phyloP scores from a whole-genome alignment of 2,888 invertebrate species.

The Diabrotica balteata region DNA sequence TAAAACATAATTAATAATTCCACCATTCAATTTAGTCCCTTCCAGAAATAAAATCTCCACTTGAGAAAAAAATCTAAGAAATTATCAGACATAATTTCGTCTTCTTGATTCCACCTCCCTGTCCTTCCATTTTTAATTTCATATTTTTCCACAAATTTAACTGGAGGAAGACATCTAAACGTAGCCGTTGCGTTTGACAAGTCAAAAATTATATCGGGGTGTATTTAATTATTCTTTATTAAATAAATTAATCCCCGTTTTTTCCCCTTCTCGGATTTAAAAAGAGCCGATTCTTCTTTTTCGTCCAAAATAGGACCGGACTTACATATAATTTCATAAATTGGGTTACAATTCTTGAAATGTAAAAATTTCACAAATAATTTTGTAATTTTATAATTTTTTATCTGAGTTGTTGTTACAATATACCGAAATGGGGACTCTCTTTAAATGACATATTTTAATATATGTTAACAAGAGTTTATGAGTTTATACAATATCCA shows the following conservation, averaged over 20 bases:
- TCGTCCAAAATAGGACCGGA: too few species aligned
- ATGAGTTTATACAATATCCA: too few species aligned
- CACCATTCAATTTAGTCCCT: too few species aligned
- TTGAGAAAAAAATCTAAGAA: slow-evolving; percentile 1
- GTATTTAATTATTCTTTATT: slow-evolving; percentile 53
- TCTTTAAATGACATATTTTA: too few species aligned
- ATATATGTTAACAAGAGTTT: too few species aligned
- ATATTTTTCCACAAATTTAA: slow-evolving; percentile 41
- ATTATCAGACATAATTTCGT: neutral
- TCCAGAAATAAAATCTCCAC: neutral
- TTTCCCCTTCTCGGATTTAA: slow-evolving; percentile 38
- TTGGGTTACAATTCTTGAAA: too few species aligned
- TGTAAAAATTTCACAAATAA: too few species aligned
- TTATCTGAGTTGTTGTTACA: too few species aligned
- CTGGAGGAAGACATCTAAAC: slow-evolving; percentile 35
- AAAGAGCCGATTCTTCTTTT: slow-evolving; percentile 20
- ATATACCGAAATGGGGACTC: too few species aligned
- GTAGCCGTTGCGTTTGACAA: slow-evolving; percentile 48
- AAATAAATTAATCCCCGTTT: slow-evolving; percentile 50
- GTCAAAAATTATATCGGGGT: slow-evolving; percentile 49
- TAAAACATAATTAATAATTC: too few species aligned
- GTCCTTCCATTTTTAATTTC: slow-evolving; percentile 34
- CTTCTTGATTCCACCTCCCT: slow-evolving; percentile 11
- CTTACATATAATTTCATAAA: too few species aligned
- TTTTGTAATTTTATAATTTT: too few species aligned